phyloP scores from a whole-genome alignment of 1,140 invertebrate species.

The Zaprionus capensis region DNA sequence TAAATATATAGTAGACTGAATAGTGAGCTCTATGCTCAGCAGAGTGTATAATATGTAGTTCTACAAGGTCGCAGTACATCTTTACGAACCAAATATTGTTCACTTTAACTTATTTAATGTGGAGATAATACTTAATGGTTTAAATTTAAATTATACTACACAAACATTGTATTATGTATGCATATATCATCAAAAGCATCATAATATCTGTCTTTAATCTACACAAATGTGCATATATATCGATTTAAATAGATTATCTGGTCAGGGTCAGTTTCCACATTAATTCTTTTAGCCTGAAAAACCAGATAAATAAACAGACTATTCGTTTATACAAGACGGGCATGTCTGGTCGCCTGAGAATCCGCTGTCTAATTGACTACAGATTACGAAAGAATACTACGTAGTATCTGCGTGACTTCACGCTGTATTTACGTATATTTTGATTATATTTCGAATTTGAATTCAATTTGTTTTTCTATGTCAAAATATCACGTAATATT shows the following conservation, averaged over 20 bases:
- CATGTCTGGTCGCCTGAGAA: background rate
- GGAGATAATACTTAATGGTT: too few species aligned
- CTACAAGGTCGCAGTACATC: too few species aligned
- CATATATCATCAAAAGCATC: background rate
- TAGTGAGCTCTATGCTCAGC: too few species aligned
- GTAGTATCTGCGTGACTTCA: background rate
- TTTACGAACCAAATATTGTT: too few species aligned
- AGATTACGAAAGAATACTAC: background rate
- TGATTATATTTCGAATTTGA: background rate
- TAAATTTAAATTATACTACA: background rate
- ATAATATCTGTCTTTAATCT: background rate
- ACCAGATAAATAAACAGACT: constrained; percentile 1
- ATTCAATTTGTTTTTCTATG: background rate
- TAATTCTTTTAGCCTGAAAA: background rate
- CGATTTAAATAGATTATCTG: background rate
- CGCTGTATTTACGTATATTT: background rate
- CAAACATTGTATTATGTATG: background rate
- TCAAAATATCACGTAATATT: background rate
- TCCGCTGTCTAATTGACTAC: background rate
- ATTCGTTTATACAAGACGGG: background rate
- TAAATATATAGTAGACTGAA: too few species aligned
- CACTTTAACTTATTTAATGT: too few species aligned
- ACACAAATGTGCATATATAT: background rate
- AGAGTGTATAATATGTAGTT: too few species aligned
- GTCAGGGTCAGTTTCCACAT: constrained; percentile 2